Evolutionary conservation across 2,797 vertebrate species (phyloP).

Genomic region (Prunella strophiata): DNA sequence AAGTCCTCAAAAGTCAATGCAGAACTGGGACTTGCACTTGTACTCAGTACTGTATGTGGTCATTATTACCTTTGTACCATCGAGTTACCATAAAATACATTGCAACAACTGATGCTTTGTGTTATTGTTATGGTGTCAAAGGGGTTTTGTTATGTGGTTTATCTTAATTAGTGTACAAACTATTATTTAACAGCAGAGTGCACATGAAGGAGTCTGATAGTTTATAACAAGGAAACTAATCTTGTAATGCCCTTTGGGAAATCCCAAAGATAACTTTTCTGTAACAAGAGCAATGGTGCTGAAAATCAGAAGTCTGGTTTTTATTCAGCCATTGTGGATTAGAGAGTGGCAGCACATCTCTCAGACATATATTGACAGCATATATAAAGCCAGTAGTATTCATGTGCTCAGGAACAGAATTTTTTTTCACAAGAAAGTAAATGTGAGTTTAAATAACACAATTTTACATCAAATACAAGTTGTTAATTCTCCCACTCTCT

Average conservation of each 20-base stretch:
- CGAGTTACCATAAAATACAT: slow-evolving; percentile 14
- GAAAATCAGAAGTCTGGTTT: slow-evolving; percentile 10
- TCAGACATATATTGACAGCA: neutral
- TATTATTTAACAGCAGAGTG: slow-evolving; percentile 53
- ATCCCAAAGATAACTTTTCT: neutral
- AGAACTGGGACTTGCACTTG: neutral
- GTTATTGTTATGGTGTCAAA: neutral
- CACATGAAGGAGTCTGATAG: neutral
- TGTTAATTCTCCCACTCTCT: neutral
- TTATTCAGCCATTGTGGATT: neutral
- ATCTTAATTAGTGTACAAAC: slow-evolving; percentile 47
- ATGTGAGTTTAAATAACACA: neutral
- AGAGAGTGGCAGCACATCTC: neutral
- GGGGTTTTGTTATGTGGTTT: slow-evolving; percentile 8
- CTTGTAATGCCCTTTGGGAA: slow-evolving; percentile 26
- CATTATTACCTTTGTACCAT: neutral
- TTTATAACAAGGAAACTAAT: slow-evolving; percentile 31
- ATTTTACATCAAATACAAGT: neutral
- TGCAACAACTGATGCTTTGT: slow-evolving; percentile 2
- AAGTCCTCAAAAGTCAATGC: neutral
- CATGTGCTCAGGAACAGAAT: neutral
- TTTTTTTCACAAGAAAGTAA: neutral
- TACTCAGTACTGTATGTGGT: neutral
- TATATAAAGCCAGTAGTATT: neutral
- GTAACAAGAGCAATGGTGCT: neutral